Percentiles rank a stretch among this genome's conserved stretches.
Evolutionary conservation across 2,888 invertebrate species (phyloP).

Genomic region (Poecilobothrus nobilitatus): DNA sequence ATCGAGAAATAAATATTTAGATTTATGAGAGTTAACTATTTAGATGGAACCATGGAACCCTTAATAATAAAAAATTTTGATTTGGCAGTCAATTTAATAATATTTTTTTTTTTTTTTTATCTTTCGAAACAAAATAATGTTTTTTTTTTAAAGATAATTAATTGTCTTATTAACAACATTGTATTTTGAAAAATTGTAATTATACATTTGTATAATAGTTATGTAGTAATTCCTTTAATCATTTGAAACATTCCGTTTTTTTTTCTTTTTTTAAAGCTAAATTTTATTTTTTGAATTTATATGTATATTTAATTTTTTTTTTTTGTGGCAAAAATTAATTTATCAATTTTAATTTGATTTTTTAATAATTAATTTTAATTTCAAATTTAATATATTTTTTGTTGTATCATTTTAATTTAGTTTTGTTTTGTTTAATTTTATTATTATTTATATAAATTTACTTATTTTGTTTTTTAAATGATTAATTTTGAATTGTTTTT

Average conservation of each 20-base stretch:
- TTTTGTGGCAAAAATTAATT: no score
- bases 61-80: no score
- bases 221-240: not conserved
- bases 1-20: no score
- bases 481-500: not conserved
- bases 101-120: no score
- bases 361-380: not conserved
- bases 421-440: not conserved
- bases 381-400: not conserved
- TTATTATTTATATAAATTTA: not conserved
- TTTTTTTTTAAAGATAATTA: no score
- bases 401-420: not conserved
- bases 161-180: no score
- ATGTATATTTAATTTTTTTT: not conserved
- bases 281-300: not conserved
- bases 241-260: not conserved
- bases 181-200: no score
- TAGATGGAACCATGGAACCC: no score
- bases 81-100: no score
- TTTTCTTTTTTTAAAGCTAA: not conserved
- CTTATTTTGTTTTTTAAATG: not conserved
- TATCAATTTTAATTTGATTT: not conserved
- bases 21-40: no score
- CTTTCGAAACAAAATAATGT: no score
- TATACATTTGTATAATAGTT: no score